A percentile compares a stretch with the other conserved stretches of the same genome.
These are phyloP conservation scores for Tuta absoluta DNA, from an alignment of 2,888 invertebrate genomes.

Conservation along the genomic window DNA sequence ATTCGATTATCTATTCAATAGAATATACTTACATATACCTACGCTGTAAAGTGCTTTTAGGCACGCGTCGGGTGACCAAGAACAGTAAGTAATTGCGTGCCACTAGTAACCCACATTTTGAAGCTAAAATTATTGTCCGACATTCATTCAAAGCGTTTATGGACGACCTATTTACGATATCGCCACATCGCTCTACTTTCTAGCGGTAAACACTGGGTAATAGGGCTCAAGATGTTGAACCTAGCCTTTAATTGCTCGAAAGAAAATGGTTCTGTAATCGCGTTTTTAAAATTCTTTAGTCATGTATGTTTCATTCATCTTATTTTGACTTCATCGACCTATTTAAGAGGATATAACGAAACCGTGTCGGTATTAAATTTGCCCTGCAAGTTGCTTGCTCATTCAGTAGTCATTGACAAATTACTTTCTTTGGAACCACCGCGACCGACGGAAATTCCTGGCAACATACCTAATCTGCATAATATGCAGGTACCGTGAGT, in stretches of 20 bases:
- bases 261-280: constrained; percentile 5
- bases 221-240: constrained; percentile 44
- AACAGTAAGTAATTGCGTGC: constrained; percentile 62
- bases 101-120: constrained; percentile 72
- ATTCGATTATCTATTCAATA: constrained; percentile 33
- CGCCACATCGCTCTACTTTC: constrained; percentile 71
- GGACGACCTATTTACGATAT: constrained; percentile 74
- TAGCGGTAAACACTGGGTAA: constrained; percentile 49
- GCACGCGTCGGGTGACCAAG: constrained; percentile 40
- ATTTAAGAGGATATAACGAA: constrained; percentile 2
- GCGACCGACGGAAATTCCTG: constrained; percentile 40
- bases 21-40: no score
- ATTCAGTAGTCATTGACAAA: constrained; percentile 35
- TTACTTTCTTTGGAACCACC: constrained; percentile 37
- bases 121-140: constrained; percentile 62
- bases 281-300: constrained; percentile 4
- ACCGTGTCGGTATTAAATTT: background rate
- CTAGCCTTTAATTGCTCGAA: constrained; percentile 35
- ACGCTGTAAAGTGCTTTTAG: constrained; percentile 34
- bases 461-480: constrained; percentile 57
- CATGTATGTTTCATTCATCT: background rate
- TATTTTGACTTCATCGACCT: background rate
- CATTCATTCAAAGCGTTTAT: constrained; percentile 63
- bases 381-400: constrained; percentile 14
- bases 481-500: constrained; percentile 64